A percentile compares a stretch with the other conserved stretches of the same genome.
phyloP scores from a whole-genome alignment of 2,113 vertebrate species.

The Albula goreensis region DNA sequence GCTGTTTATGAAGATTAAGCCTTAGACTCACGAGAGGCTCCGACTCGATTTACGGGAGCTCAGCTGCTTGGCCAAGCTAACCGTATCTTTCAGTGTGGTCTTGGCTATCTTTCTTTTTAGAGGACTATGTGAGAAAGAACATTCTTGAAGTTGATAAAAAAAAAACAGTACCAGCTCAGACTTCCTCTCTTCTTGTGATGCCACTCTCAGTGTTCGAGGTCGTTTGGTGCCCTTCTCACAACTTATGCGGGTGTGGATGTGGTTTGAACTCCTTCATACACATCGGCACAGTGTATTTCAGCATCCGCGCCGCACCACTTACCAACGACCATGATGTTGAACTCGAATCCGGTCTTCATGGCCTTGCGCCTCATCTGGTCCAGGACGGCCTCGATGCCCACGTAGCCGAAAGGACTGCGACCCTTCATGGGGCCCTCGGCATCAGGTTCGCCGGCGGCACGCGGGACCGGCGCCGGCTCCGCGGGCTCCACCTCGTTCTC shows the following conservation, averaged over 20 bases:
- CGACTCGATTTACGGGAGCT: background rate
- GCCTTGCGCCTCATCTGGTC: constrained; percentile 94
- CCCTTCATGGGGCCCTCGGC: constrained; percentile 58
- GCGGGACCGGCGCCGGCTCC: constrained; percentile 40
- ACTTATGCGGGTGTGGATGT: background rate
- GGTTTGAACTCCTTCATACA: background rate
- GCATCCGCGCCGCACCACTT: constrained; percentile 45
- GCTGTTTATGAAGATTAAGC: constrained; percentile 7
- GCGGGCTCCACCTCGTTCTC: constrained; percentile 55
- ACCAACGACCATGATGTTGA: constrained; percentile 98
- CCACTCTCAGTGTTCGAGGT: background rate
- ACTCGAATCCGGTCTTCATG: constrained; percentile 92
- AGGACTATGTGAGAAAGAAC: background rate
- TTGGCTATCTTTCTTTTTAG: background rate
- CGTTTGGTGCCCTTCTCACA: background rate
- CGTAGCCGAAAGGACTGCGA: constrained; percentile 76
- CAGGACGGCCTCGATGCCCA: constrained; percentile 91
- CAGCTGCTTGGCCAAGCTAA: background rate
- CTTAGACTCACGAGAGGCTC: background rate
- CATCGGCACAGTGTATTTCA: background rate
- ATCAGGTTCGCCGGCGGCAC: constrained; percentile 26
- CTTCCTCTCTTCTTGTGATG: background rate
- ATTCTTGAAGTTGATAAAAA: background rate
- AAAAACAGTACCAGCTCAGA: background rate
- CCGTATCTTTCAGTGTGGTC: background rate